These are phyloP conservation scores for Alauda arvensis DNA, from an alignment of 2,797 vertebrate species.

Conservation along the genomic window DNA sequence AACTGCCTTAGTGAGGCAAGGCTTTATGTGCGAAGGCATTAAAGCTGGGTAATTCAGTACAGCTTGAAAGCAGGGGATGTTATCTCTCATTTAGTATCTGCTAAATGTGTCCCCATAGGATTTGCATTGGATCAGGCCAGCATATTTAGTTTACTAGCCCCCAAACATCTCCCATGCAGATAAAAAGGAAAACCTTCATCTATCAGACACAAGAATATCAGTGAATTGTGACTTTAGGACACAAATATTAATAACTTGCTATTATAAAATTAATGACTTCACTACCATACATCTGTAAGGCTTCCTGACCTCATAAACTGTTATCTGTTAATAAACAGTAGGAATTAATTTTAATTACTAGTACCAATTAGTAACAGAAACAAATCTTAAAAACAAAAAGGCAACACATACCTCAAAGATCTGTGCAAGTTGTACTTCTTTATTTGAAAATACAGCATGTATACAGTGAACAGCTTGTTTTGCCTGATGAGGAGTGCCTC, in stretches of 20 bases:
- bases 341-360: neutral
- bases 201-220: neutral
- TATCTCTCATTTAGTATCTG: neutral
- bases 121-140: neutral
- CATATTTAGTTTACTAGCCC: neutral
- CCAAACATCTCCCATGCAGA: neutral
- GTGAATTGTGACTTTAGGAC: neutral
- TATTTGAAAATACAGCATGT: constrained; percentile 97
- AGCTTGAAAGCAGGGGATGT: neutral
- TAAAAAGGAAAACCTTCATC: neutral
- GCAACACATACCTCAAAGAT: constrained; percentile 90
- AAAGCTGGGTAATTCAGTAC: neutral
- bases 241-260: neutral
- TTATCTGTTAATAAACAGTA: neutral
- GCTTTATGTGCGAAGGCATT: neutral
- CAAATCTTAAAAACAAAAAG: neutral
- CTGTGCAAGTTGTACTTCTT: constrained; percentile 97
- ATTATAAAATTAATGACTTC: neutral
- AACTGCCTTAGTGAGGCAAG: neutral
- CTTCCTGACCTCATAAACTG: neutral
- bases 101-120: neutral
- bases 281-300: neutral
- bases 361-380: neutral
- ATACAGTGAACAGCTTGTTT: constrained; percentile 98
- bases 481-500: constrained; percentile 97